Base-by-base conservation (phyloP, 2,888 invertebrate genomes). In the Caenorhabditis japonica region DNA sequence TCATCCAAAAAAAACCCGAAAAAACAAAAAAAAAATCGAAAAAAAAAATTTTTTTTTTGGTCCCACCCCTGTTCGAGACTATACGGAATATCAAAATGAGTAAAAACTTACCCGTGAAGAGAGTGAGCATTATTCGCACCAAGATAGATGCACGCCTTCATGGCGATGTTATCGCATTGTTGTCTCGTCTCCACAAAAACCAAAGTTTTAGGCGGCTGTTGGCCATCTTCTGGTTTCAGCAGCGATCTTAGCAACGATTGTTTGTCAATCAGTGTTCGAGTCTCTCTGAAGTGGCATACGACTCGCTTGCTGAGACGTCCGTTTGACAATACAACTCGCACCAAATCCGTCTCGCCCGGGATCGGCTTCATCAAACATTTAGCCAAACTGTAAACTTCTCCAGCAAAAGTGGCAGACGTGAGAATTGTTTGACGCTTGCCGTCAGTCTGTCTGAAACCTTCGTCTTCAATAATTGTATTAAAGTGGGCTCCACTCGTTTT, bases 131-230 rank as follows among this genome's bases (percentile, higher is more conserved):
- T 34, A 30, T 30, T 21, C 13, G 27, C 2, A 4, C 21, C 8
- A 2, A 10, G 2, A 19, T 4, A 12, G 21, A 81, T 10, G 30
- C 30, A 30, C 30, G 30, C 36, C 15, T 58, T 66, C 4, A 56
- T n/a, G 0, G 85, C 75, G 13, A 81, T 21, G 7, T 51, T 23
- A 36, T 85, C 78, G 25, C 75, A 70, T 8, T 47, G 49, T 7
- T 58, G 19, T 38, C 83, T 85, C 21, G 41, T 59, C 10, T 76
- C 56, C 17, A 85, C 84, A 61, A 85, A 86, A 17, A 86, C 68
- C 23, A 84, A 43, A n/a, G 82, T 84, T 30, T 66, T 70, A 0
- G 60, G 66, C n/a, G 44, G 2, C 10, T 34, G 13, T 4, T 55
- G 66, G 10, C 44, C 53, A 10, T 64, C 27, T 7, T 4, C 17